Conservation (phyloP, 2,797 vertebrate species). For the Semaprochilodus insignis region DNA sequence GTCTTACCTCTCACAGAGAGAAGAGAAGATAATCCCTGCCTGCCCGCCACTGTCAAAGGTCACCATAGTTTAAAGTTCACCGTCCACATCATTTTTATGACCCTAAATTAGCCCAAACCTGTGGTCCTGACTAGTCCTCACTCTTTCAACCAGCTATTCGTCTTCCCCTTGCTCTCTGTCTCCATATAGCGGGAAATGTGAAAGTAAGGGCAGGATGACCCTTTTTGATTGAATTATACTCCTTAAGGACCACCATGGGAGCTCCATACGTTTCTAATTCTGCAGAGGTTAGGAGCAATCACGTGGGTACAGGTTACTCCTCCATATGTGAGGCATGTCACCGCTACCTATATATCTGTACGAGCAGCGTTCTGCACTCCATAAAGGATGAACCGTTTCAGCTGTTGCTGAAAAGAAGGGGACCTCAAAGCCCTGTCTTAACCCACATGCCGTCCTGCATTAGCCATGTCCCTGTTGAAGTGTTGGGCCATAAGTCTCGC, state of each 20-base stretch:
- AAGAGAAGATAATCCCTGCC: slow-evolving; percentile 88
- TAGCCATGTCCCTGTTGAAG: slow-evolving; percentile 63
- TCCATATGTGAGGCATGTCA: slow-evolving; percentile 80
- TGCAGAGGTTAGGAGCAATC: slow-evolving; percentile 86
- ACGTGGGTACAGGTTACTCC: slow-evolving; percentile 87
- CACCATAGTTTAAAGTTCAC: slow-evolving; percentile 88
- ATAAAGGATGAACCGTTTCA: slow-evolving; percentile 67
- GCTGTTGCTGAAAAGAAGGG: slow-evolving; percentile 70
- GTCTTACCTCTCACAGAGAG: slow-evolving; percentile 72
- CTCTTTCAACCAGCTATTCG: slow-evolving; percentile 79
- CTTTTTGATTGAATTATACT: slow-evolving; percentile 76
- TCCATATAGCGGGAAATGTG: slow-evolving; percentile 49
- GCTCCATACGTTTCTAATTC: slow-evolving; percentile 93
- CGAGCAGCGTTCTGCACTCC: slow-evolving; percentile 48
- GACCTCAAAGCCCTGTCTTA: slow-evolving; percentile 66
- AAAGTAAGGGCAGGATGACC: slow-evolving; percentile 39
- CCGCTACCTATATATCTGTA: slow-evolving; percentile 80
- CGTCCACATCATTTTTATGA: slow-evolving; percentile 90
- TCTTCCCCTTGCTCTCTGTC: slow-evolving; percentile 71
- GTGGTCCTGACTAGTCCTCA: slow-evolving; percentile 76
- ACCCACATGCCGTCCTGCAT: slow-evolving; percentile 60
- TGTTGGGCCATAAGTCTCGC: slow-evolving; percentile 70
- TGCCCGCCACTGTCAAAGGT: slow-evolving; percentile 91
- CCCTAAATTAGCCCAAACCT: slow-evolving; percentile 87
- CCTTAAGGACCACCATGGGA: slow-evolving; percentile 85